These are phyloP conservation scores for Gorsachius goisagi DNA, from an alignment of 2,113 vertebrate species.

Conservation along the genomic window DNA sequence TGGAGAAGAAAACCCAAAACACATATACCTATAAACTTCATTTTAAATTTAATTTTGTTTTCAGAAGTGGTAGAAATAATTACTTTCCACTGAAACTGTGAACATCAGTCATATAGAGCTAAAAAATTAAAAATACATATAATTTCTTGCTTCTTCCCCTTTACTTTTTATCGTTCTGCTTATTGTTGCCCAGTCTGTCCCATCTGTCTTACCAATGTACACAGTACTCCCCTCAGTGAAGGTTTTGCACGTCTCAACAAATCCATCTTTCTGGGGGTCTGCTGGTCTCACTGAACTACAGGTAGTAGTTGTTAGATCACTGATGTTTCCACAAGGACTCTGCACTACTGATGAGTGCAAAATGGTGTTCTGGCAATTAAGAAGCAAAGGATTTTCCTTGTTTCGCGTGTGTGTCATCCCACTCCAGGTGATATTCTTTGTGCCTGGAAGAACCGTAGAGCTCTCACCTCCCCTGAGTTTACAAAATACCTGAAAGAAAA, in stretches of 20 bases:
- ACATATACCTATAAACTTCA: rapidly evolving
- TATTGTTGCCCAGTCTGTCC: background rate
- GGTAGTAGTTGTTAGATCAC: background rate
- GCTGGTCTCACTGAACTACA: background rate
- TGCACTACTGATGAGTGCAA: background rate
- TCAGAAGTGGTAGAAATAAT: background rate
- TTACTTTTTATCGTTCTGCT: background rate
- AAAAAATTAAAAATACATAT: background rate
- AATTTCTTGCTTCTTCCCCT: background rate
- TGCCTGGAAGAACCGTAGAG: background rate
- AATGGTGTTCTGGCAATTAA: background rate
- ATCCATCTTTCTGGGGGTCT: background rate
- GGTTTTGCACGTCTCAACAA: background rate
- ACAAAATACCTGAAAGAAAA: background rate
- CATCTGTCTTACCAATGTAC: background rate
- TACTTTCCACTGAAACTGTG: background rate
- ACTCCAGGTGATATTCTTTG: background rate
- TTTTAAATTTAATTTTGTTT: background rate
- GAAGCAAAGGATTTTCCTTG: background rate
- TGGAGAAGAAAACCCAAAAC: background rate
- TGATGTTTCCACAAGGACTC: background rate
- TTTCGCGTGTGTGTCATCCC: background rate
- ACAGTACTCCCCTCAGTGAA: background rate
- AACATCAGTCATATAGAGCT: background rate
- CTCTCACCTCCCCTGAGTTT: rapidly evolving